Evolutionary conservation across 2,113 vertebrate species (phyloP).

Genomic region (Hippocampus abdominalis): DNA sequence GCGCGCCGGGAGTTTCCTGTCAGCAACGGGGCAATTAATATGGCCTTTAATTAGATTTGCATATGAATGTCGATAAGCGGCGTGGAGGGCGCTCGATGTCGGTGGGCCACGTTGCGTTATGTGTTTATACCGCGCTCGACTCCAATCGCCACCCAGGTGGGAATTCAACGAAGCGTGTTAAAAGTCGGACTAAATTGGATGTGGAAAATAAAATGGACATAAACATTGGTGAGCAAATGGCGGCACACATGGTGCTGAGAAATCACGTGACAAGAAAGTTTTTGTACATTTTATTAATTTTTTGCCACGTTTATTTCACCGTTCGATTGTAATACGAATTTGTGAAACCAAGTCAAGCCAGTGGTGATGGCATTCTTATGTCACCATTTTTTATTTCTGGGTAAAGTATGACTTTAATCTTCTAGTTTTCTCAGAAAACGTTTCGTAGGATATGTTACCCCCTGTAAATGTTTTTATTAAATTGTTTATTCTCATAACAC

Average conservation of each 20-base stretch:
- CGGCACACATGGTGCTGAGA: background rate
- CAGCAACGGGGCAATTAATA: constrained; percentile 69
- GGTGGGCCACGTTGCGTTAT: constrained; percentile 30
- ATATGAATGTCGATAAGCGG: constrained; percentile 64
- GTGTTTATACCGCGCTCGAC: constrained; percentile 5
- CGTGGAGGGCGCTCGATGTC: constrained; percentile 6
- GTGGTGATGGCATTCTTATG: background rate
- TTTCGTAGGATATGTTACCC: background rate
- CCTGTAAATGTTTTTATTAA: too few relatives aligned
- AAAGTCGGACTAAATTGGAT: background rate
- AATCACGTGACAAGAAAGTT: too few relatives aligned
- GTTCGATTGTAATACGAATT: background rate
- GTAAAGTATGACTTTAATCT: background rate
- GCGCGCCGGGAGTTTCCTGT: constrained; percentile 77
- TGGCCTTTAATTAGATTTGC: constrained; percentile 69
- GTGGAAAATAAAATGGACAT: background rate
- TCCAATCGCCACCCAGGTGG: background rate
- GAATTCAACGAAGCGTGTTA: background rate
- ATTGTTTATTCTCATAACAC: too few relatives aligned
- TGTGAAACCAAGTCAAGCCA: background rate
- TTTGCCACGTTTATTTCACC: background rate
- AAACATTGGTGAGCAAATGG: background rate
- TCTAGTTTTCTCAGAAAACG: background rate
- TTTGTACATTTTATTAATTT: too few relatives aligned
- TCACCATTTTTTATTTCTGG: background rate